Base-by-base conservation (phyloP, 2,113 vertebrate species). In the Odobenus rosmarus region DNA sequence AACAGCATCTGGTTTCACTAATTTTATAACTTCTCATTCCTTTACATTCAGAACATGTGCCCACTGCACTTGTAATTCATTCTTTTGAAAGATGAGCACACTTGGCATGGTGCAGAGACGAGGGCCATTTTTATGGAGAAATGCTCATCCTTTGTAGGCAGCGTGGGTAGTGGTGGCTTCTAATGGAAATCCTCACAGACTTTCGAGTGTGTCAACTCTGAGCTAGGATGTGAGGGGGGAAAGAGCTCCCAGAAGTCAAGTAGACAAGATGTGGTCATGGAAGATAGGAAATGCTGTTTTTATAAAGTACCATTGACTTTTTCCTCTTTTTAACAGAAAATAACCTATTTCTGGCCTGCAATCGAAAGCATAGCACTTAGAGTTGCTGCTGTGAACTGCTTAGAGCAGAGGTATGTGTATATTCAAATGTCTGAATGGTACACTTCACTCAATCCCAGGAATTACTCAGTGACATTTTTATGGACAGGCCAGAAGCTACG, bases 391-490 rank as follows among this genome's bases (percentile, higher is more conserved):
- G 72, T 76, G 72, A 61, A 92, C 72, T 81, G 16, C 86, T 92
- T 92, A 10, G 0, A 4, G 67, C 12, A 24, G 94, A 90, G 86
- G 57, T 21, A 82, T 46, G 46, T 46, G 46, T 39, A 1, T 87
- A 89, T 53, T 46, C 81, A 88, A 31, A 90, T 95, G n/a, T 71
- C 90, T 33, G 51, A 88, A 36, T 4, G 57, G 93, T 46, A 23
- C 1, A 36, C 2, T 11, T 97, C 62, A 74, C 36, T 88, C 84
- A n/a, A 71, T 95, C 86, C 71, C 23, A 80, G 59, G 81, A 62
- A 69, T 76, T 55, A 59, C 88, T 86, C 42, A 74, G n/a, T 89
- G 89, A 98, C 46, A 49, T 79, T 88, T 94, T 95, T 77, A 84
- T 0, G 5, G 69, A 93, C 51, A 97, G 96, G 62, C 87, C 88